Base-by-base conservation (phyloP, 2,113 vertebrate genomes). In the Tylochromis polylepis region DNA sequence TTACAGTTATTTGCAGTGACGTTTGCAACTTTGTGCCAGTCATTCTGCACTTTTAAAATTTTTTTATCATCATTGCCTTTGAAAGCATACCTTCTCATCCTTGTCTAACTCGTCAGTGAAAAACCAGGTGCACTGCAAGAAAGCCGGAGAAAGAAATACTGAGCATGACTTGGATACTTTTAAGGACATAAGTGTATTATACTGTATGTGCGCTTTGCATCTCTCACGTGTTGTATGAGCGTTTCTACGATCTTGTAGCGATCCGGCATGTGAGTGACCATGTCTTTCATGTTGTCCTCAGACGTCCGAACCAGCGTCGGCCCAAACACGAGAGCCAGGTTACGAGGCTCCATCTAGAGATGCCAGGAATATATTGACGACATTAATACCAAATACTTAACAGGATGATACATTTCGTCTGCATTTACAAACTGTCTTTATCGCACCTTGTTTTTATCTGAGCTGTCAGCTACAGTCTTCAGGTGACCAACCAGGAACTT, bases 241-340 rank as follows among this genome's bases (percentile, higher is more conserved):
- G 98, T 99, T 94, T 99, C 98, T 16, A 99, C 97, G 2, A 99
- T 99, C 91, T 99, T 99, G 95, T 99, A 99, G 87, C 98, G 98
- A 95, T 99, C 98, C 0, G 98, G 98, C 98, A 99, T 99, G 95
- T 99, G 98, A 0, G 98, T 99, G 92, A 99, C 98, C 98, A 99
- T 99, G 94, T 99, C 98, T 0, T 98, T 98, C 98, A 99, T 99
- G 96, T 99, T 99, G 97, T 99, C 98, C 94, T 99, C 98, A 0
- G 98, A 99, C 0, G 98, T 99, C 29, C 98, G 94, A 51, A 99
- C 98, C 89, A 99, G 92, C 0, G 98, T 99, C 3, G 98, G 98
- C 16, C 98, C 98, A 0, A 99, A 99, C 65, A 99, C 98, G 92
- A 99, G 95, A 1, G 98, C 98, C 94, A 99, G 93, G 94, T 99